Percentiles rank a stretch among this genome's conserved stretches.
Evolutionary conservation across 2,888 invertebrate species (phyloP).

Genomic region (Dicyrtomina minuta): DNA sequence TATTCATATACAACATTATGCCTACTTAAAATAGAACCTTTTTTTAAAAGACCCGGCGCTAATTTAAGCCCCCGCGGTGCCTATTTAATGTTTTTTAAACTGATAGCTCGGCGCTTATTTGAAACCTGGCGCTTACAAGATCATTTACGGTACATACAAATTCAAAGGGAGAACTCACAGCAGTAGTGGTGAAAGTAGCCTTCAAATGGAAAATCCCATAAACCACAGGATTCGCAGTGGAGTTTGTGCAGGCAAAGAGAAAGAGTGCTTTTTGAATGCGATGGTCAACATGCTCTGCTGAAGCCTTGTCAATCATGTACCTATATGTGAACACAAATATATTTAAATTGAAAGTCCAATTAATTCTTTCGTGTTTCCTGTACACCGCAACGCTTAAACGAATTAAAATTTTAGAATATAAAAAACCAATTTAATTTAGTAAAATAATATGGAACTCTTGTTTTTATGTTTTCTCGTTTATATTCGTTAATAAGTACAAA

Average conservation of each 20-base stretch:
- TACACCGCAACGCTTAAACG: too few relatives aligned
- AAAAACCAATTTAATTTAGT: neutral
- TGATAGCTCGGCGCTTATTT: too few relatives aligned
- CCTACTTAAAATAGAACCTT: too few relatives aligned
- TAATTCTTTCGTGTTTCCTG: too few relatives aligned
- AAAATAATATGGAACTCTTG: neutral
- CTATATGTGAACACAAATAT: slow-evolving; percentile 58
- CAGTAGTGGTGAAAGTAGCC: slow-evolving; percentile 34
- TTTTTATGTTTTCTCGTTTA: neutral
- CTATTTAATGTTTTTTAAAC: too few relatives aligned
- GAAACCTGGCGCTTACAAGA: too few relatives aligned
- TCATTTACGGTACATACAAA: too few relatives aligned
- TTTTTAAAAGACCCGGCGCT: too few relatives aligned
- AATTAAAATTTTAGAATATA: neutral
- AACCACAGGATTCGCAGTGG: slow-evolving; percentile 93
- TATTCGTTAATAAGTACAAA: neutral
- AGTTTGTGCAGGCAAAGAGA: slow-evolving; percentile 93
- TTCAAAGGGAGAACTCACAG: too few relatives aligned
- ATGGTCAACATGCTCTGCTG: slow-evolving; percentile 70
- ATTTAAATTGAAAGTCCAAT: neutral
- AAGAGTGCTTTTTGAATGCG: slow-evolving; percentile 82
- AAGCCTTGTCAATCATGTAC: slow-evolving; percentile 78
- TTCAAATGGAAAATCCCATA: slow-evolving; percentile 72
- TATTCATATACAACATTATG: too few relatives aligned
- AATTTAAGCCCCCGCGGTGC: too few relatives aligned